A percentile compares a stretch with the other conserved stretches of the same genome.
Conservation (phyloP, 2,113 vertebrate genomes). For the Megaptera novaeangliae region DNA sequence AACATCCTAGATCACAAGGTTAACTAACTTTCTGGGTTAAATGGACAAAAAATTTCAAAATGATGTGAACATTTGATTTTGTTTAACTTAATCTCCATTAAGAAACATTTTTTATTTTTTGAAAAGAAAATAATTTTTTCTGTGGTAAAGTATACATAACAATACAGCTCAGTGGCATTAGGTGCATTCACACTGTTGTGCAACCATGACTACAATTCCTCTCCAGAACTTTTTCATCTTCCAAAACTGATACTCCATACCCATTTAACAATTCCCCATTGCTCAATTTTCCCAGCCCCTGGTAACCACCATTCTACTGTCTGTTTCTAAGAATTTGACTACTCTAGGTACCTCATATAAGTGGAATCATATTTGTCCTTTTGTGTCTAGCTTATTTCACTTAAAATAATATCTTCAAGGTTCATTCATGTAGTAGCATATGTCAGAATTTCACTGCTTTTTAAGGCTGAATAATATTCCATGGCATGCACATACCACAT, state of each 20-base stretch:
- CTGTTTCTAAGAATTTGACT: neutral
- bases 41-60: constrained; percentile 26
- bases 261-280: neutral
- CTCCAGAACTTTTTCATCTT: neutral
- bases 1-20: neutral
- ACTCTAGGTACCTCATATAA: neutral
- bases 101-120: neutral
- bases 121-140: neutral
- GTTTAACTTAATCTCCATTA: neutral
- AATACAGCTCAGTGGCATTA: neutral
- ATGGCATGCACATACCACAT: neutral
- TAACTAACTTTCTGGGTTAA: neutral
- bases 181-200: neutral
- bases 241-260: neutral
- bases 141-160: neutral
- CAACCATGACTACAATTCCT: neutral
- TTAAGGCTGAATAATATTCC: neutral
- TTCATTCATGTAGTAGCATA: neutral
- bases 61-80: neutral
- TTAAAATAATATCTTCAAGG: neutral
- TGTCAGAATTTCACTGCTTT: neutral
- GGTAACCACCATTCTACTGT: neutral
- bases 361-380: neutral
- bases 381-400: neutral
- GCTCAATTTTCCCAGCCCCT: too few species aligned